These are phyloP conservation scores for Drosophila pachea DNA, from an alignment of 1,140 invertebrate genomes.

Conservation along the genomic window DNA sequence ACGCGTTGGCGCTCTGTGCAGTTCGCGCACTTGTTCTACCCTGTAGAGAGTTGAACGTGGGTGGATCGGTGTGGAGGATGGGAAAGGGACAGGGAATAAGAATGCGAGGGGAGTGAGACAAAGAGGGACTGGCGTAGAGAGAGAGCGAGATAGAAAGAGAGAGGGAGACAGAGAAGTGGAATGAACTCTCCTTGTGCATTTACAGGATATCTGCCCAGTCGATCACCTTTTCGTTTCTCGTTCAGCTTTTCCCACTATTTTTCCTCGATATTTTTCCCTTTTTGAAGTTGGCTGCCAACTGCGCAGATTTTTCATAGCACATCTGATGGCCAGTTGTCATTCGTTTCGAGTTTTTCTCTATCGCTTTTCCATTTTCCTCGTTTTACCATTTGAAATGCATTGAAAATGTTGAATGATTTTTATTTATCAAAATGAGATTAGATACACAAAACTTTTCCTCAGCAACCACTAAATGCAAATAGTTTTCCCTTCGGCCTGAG, in stretches of 20 bases:
- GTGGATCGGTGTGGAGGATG: background rate
- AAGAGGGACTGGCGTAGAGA: background rate
- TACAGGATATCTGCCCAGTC: background rate
- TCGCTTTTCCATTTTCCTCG: background rate
- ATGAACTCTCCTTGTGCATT: background rate
- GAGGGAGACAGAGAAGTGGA: too few species aligned
- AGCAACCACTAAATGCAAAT: too few species aligned
- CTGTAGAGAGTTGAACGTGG: background rate
- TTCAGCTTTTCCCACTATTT: background rate
- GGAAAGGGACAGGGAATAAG: background rate
- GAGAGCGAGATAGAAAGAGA: too few species aligned
- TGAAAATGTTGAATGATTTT: slow-evolving; percentile 22
- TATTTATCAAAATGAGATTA: too few species aligned
- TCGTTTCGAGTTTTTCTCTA: background rate
- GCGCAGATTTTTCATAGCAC: slow-evolving; percentile 24
- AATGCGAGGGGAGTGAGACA: background rate
- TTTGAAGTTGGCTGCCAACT: slow-evolving; percentile 30
- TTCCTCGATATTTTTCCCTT: background rate
- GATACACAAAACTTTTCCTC: too few species aligned
- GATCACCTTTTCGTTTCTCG: background rate
- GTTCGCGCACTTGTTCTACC: slow-evolving; percentile 10
- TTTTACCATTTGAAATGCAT: slow-evolving; percentile 29
- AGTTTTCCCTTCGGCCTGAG: background rate
- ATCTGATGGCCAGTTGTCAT: slow-evolving; percentile 8
- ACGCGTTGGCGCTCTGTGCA: slow-evolving; percentile 16